A percentile compares a stretch with the other conserved stretches of the same genome.
Evolutionary conservation across 2,113 vertebrate species (phyloP).

Genomic region (Neotragus pygmaeus): DNA sequence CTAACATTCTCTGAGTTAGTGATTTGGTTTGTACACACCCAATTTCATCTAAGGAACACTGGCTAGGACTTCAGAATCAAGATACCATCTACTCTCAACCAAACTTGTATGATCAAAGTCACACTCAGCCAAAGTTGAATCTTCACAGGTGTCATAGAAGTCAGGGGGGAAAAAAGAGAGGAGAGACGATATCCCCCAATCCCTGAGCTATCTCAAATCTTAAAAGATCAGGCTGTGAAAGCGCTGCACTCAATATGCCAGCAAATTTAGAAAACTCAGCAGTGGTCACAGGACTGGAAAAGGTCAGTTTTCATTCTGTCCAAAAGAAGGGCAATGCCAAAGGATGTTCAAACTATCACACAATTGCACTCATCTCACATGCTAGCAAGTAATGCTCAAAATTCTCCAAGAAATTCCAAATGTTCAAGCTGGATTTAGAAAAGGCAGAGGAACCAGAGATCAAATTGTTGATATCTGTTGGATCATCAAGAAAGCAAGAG

Average conservation of each 20-base stretch:
- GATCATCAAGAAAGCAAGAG: background rate
- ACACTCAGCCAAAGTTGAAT: background rate
- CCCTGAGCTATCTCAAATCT: background rate
- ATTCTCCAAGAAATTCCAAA: background rate
- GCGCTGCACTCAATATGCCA: background rate
- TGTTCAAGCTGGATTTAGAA: background rate
- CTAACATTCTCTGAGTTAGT: background rate
- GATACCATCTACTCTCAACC: background rate
- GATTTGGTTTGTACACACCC: background rate
- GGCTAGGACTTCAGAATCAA: background rate
- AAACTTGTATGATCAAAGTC: background rate
- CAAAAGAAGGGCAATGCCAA: background rate
- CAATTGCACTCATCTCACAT: background rate
- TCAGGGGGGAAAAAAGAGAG: background rate
- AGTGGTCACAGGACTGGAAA: background rate
- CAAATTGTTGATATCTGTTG: accelerated
- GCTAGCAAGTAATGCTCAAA: background rate
- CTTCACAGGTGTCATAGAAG: background rate
- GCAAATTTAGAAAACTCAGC: background rate
- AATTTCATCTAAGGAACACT: background rate
- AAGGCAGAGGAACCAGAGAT: background rate
- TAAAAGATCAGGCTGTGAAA: background rate
- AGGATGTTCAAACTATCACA: background rate
- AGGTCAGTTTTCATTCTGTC: background rate
- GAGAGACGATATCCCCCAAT: background rate